These are phyloP conservation scores for Helarctos malayanus DNA, from an alignment of 2,797 vertebrate species.

Conservation along the genomic window DNA sequence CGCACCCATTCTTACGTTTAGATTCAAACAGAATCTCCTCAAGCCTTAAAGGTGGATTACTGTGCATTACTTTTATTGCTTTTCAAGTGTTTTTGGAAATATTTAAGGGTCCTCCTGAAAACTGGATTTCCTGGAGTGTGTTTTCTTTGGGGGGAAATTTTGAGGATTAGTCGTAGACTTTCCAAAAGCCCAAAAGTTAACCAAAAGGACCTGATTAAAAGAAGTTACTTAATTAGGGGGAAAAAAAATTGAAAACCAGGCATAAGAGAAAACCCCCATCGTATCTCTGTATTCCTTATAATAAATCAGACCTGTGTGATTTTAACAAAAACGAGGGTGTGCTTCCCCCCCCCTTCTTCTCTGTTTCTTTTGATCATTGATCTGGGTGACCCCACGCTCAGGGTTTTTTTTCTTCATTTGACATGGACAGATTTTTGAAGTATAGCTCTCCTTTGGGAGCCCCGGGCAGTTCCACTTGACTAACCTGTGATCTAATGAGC, in stretches of 20 bases:
- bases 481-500: conserved; percentile 93
- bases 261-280: conserved; percentile 67
- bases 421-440: conserved; percentile 93
- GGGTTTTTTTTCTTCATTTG: conserved; percentile 94
- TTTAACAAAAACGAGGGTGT: conserved; percentile 82
- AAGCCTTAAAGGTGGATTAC: conserved; percentile 64
- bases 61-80: conserved; percentile 72
- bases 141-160: conserved; percentile 55
- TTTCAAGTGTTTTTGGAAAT: conserved; percentile 72
- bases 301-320: conserved; percentile 83
- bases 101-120: conserved; percentile 58
- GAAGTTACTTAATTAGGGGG: conserved; percentile 75
- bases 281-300: conserved; percentile 86
- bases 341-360: conserved; percentile 79
- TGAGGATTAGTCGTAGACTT: conserved; percentile 55
- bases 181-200: conserved; percentile 63
- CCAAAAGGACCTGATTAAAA: conserved; percentile 62
- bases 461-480: conserved; percentile 93
- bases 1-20: background rate
- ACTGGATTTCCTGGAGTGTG: conserved; percentile 52
- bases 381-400: conserved; percentile 94
- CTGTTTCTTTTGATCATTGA: conserved; percentile 96
- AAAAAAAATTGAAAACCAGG: conserved; percentile 61
- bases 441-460: conserved; percentile 92
- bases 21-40: conserved; percentile 69